A percentile compares a stretch with the other conserved stretches of the same genome.
phyloP scores from a whole-genome alignment of 2,888 invertebrate genomes.

The Leptodirus hochenwartii region DNA sequence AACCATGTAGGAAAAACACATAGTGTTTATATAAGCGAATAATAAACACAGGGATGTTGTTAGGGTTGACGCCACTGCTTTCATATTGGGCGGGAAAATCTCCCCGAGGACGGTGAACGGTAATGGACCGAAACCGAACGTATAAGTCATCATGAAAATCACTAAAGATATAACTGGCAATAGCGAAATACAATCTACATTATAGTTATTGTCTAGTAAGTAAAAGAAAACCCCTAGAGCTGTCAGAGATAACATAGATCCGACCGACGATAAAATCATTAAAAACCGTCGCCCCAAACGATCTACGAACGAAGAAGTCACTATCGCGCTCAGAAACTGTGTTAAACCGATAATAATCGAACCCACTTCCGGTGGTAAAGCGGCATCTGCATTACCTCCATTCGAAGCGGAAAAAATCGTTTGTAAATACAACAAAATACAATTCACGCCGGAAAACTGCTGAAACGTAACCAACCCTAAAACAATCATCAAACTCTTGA shows the following conservation, averaged over 20 bases:
- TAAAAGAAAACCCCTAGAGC: slow-evolving; percentile 30
- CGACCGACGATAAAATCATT: slow-evolving; percentile 44
- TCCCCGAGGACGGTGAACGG: slow-evolving; percentile 68
- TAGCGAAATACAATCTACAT: slow-evolving; percentile 34
- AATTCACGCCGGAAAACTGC: slow-evolving; percentile 63
- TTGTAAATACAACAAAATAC: slow-evolving; percentile 57
- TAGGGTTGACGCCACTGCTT: slow-evolving; percentile 53
- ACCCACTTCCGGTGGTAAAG: slow-evolving; percentile 34
- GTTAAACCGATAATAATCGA: slow-evolving; percentile 58
- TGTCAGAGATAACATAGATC: slow-evolving; percentile 27
- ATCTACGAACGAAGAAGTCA: slow-evolving; percentile 57
- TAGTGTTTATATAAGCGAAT: slow-evolving; percentile 53
- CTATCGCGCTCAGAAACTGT: slow-evolving; percentile 48
- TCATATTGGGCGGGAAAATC: slow-evolving; percentile 57
- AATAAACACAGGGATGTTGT: slow-evolving; percentile 59
- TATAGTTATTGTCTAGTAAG: slow-evolving; percentile 33
- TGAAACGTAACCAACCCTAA: slow-evolving; percentile 58
- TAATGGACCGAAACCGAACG: slow-evolving; percentile 54
- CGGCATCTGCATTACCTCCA: too few relatives aligned
- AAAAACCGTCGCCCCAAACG: slow-evolving; percentile 49
- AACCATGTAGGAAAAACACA: slow-evolving; percentile 43
- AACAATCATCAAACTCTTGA: slow-evolving; percentile 51
- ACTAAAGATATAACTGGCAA: slow-evolving; percentile 52
- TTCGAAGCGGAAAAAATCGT: slow-evolving; percentile 46
- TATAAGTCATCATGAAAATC: slow-evolving; percentile 52